A percentile compares a stretch with the other conserved stretches of the same genome.
phyloP scores from a whole-genome alignment of 1,140 invertebrate genomes.

The Diuraphis noxia region DNA sequence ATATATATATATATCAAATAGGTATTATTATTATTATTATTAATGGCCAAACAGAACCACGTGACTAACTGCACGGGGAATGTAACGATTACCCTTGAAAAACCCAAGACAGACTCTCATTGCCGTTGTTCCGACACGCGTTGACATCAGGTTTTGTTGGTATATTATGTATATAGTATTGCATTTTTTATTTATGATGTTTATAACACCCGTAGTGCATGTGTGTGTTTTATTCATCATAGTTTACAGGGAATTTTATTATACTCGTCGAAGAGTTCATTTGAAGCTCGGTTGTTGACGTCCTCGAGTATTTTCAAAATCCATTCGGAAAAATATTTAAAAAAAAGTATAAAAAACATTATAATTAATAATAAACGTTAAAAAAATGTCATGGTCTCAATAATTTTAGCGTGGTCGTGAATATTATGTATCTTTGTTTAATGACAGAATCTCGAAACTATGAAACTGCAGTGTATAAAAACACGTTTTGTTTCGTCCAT shows the following conservation, averaged over 20 bases:
- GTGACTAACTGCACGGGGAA: conserved; percentile 33
- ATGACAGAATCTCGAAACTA: neutral
- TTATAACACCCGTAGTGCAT: neutral
- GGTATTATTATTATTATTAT: conserved; percentile 12
- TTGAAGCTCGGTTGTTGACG: conserved; percentile 22
- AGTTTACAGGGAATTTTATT: neutral
- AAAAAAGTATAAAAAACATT: neutral
- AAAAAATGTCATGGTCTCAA: conserved; percentile 35
- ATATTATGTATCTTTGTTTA: neutral
- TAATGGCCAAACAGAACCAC: conserved; percentile 5
- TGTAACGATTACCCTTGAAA: conserved; percentile 39
- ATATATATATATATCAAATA: neutral
- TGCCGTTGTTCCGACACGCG: conserved; percentile 16
- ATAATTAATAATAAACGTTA: neutral
- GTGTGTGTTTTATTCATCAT: neutral
- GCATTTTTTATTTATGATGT: neutral
- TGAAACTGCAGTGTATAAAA: neutral
- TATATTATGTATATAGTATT: neutral
- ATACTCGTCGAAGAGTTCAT: conserved; percentile 7
- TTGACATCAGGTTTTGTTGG: conserved; percentile 22
- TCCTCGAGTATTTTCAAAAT: conserved; percentile 33
- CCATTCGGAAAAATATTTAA: neutral
- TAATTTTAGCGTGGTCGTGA: neutral
- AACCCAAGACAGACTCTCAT: conserved; percentile 26
- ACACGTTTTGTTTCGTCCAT: neutral